Conservation (phyloP, 2,888 invertebrate species). For the Slavum lentiscoides region DNA sequence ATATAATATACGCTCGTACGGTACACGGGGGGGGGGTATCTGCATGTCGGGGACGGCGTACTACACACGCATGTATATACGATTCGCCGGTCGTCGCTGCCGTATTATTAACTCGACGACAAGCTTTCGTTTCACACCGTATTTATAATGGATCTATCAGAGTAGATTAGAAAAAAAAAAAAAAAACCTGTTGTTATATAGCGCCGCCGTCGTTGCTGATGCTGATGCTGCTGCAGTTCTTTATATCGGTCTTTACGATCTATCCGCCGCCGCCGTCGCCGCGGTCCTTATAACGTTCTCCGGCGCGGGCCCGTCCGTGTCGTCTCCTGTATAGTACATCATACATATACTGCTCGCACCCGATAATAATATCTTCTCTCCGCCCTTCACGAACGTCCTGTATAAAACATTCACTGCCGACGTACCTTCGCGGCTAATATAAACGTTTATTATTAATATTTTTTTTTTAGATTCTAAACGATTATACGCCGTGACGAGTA, state of each 20-base stretch:
- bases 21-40: too few relatives aligned
- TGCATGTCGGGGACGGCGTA: not conserved
- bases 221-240: conserved; percentile 26
- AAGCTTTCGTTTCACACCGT: conserved; percentile 52
- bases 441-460: not conserved
- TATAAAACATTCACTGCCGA: too few relatives aligned
- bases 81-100: conserved; percentile 31
- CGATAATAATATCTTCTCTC: too few relatives aligned
- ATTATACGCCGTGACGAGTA: not conserved
- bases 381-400: too few relatives aligned
- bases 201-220: not conserved
- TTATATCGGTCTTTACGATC: conserved; percentile 31
- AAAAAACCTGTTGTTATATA: conserved; percentile 37
- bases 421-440: too few relatives aligned
- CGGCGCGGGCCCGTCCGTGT: too few relatives aligned
- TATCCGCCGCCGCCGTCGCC: not conserved
- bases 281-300: too few relatives aligned
- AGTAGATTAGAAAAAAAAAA: conserved; percentile 25
- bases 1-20: too few relatives aligned
- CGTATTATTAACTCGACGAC: conserved; percentile 51
- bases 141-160: conserved; percentile 49
- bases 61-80: not conserved
- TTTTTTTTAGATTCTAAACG: not conserved
- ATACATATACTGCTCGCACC: too few relatives aligned
- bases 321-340: too few relatives aligned